A percentile compares a stretch with the other conserved stretches of the same genome.
These are phyloP conservation scores for Melipona bicolor DNA, from an alignment of 2,888 invertebrate genomes.

Conservation along the genomic window DNA sequence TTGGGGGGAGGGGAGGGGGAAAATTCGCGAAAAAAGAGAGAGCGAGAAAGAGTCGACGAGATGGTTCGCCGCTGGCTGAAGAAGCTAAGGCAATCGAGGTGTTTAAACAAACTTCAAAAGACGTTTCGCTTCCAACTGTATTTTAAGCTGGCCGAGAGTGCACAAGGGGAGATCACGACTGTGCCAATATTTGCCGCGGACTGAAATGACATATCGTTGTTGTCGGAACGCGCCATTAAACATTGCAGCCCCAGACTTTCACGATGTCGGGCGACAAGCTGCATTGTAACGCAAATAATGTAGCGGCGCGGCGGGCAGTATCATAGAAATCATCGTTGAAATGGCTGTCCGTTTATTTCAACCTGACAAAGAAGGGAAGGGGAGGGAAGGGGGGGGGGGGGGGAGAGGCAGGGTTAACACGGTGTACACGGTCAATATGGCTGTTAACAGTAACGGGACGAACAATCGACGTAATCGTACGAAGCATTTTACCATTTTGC, in stretches of 20 bases:
- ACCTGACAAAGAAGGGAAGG: not conserved
- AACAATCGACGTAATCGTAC: slow-evolving; percentile 33
- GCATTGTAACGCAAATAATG: slow-evolving; percentile 52
- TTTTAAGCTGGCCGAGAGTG: slow-evolving; percentile 29
- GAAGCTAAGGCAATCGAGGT: slow-evolving; percentile 17
- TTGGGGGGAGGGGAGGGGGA: not conserved
- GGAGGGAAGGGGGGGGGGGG: not conserved
- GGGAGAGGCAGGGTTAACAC: not conserved
- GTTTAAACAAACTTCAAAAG: slow-evolving; percentile 40
- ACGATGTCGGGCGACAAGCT: slow-evolving; percentile 23
- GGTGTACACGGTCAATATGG: slow-evolving; percentile 19
- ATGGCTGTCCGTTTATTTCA: slow-evolving; percentile 27
- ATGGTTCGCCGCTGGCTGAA: too few relatives aligned
- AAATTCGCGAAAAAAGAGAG: not conserved
- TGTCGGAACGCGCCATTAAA: slow-evolving; percentile 57
- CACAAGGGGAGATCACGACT: slow-evolving; percentile 17
- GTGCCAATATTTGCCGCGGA: slow-evolving; percentile 57
- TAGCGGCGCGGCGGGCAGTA: not conserved
- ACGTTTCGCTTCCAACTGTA: slow-evolving; percentile 42
- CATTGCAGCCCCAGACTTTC: slow-evolving; percentile 51
- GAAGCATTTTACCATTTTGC: not conserved
- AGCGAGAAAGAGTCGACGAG: not conserved
- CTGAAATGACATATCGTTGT: slow-evolving; percentile 62
- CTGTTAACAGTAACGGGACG: slow-evolving; percentile 12
- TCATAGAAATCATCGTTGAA: slow-evolving; percentile 49